These are phyloP conservation scores for Chrysopilus asiliformis DNA, from an alignment of 2,888 invertebrate genomes.

Conservation along the genomic window DNA sequence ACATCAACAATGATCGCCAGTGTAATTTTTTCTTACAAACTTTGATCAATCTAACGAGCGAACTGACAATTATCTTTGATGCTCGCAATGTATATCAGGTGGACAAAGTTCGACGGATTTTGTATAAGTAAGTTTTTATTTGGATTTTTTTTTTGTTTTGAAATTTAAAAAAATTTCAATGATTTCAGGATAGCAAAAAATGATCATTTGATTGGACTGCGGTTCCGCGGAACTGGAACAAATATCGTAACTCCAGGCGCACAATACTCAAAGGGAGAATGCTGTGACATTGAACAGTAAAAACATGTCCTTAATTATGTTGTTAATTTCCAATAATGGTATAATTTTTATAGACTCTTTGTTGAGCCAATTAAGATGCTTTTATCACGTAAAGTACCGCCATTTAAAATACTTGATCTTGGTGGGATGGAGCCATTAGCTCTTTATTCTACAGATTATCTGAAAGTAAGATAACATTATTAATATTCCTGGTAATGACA, in stretches of 20 bases:
- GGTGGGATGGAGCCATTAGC: conserved; percentile 34
- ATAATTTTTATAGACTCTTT: conserved; percentile 23
- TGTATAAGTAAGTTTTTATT: conserved; percentile 26
- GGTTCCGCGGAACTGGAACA: conserved; percentile 32
- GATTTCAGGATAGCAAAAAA: conserved; percentile 31
- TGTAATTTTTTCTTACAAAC: conserved; percentile 30
- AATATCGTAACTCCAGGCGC: conserved; percentile 27
- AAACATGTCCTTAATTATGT: conserved; percentile 7
- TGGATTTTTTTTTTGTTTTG: neutral
- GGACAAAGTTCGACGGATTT: conserved; percentile 30
- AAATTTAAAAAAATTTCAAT: neutral
- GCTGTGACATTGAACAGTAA: conserved; percentile 33
- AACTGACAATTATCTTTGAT: conserved; percentile 31
- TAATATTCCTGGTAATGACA: neutral
- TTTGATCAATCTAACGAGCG: conserved; percentile 28
- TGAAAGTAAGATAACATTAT: conserved; percentile 18
- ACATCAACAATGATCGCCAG: conserved; percentile 31
- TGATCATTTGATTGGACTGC: conserved; percentile 30
- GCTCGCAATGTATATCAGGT: conserved; percentile 31
- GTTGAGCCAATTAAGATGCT: conserved; percentile 32
- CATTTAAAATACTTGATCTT: conserved; percentile 30
- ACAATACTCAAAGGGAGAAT: conserved; percentile 25
- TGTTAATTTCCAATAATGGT: neutral
- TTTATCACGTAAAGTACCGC: conserved; percentile 27
- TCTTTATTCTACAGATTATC: conserved; percentile 30